Evolutionary conservation across 2,113 vertebrate genomes (phyloP).

Genomic region (Cottus gobio): DNA sequence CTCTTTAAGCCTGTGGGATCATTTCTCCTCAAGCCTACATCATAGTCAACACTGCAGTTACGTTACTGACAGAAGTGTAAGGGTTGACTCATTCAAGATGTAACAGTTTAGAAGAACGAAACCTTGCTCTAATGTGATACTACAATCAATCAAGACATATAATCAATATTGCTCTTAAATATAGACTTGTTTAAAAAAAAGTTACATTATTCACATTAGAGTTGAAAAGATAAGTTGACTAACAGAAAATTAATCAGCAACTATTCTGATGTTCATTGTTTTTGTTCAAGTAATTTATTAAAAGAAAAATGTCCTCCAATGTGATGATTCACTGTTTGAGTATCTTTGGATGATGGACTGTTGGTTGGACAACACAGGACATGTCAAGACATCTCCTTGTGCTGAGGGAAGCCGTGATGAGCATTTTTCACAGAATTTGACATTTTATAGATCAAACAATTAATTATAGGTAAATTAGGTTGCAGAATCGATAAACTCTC

Average conservation of each 20-base stretch:
- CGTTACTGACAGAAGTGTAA: neutral
- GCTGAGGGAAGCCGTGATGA: neutral
- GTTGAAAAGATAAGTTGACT: too few relatives aligned
- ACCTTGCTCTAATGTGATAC: conserved; percentile 8
- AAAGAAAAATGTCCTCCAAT: neutral
- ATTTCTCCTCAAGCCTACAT: neutral
- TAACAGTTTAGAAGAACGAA: conserved; percentile 19
- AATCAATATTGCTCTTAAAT: conserved; percentile 13
- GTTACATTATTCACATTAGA: neutral
- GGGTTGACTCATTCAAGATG: conserved; percentile 36
- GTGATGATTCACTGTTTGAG: neutral
- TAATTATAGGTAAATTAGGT: neutral
- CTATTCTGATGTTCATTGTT: neutral
- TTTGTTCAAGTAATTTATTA: neutral
- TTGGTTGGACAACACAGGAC: neutral
- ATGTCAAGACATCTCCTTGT: neutral
- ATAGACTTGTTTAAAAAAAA: neutral
- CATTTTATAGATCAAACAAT: neutral
- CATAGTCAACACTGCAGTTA: neutral
- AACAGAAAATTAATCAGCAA: neutral
- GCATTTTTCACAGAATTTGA: neutral
- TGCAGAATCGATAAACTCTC: neutral
- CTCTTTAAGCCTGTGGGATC: neutral
- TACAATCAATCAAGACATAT: conserved; percentile 13
- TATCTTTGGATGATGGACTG: neutral